Percentiles rank a stretch among this genome's conserved stretches.
Conservation (phyloP, 2,797 vertebrate genomes). For the Carduelis carduelis region DNA sequence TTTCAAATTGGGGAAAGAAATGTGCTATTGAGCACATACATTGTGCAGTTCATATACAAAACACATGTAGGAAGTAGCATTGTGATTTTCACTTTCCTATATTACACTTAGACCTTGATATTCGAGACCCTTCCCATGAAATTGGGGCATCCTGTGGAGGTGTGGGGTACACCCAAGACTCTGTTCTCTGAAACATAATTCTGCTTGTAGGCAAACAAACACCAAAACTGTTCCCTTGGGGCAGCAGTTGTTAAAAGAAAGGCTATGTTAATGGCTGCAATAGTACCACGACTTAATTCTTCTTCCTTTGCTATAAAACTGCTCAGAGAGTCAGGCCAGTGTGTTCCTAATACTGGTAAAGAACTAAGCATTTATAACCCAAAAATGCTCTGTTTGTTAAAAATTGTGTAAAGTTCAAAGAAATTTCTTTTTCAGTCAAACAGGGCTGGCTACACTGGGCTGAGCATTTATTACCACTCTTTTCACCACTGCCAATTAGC, state of each 20-base stretch:
- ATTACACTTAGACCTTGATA: not conserved
- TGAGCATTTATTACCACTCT: slow-evolving; percentile 59
- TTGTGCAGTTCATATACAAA: not conserved
- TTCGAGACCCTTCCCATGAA: slow-evolving; percentile 25
- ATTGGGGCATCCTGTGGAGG: not conserved
- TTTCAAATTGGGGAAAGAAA: not conserved
- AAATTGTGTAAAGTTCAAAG: slow-evolving; percentile 57
- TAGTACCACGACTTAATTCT: not conserved
- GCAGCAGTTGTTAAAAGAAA: slow-evolving; percentile 1
- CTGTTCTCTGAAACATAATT: not conserved
- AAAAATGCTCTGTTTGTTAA: slow-evolving; percentile 33
- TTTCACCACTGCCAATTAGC: slow-evolving; percentile 66
- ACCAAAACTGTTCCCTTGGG: not conserved
- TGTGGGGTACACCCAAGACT: not conserved
- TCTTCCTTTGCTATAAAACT: not conserved
- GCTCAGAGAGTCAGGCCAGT: not conserved
- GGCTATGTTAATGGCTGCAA: not conserved
- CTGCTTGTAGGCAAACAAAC: not conserved
- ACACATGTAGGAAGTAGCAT: not conserved
- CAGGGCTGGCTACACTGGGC: not conserved
- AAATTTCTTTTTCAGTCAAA: slow-evolving; percentile 39
- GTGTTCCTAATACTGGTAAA: not conserved
- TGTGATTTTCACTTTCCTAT: not conserved
- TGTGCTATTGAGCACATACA: not conserved
- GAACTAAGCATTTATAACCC: slow-evolving; percentile 1